Evolutionary conservation across 2,888 invertebrate genomes (phyloP).

Genomic region (Epiblema foenella): DNA sequence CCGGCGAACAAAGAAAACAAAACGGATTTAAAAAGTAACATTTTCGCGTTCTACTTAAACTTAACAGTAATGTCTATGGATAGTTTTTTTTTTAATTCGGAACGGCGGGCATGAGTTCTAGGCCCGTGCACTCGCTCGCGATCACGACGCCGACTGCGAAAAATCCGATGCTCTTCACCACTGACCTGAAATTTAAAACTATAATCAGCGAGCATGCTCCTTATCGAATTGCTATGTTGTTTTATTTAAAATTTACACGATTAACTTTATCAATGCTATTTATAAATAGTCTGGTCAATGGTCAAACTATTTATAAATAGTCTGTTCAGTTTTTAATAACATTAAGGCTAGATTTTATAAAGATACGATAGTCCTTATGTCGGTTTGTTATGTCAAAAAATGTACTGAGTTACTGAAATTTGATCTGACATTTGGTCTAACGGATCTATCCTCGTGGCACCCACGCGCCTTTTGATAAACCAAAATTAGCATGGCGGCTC

Average conservation of each 20-base stretch:
- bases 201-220: conserved; percentile 34
- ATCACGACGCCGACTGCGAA: conserved; percentile 91
- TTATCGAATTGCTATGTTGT: conserved; percentile 12
- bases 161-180: conserved; percentile 92
- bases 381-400: too few relatives aligned
- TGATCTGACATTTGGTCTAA: too few relatives aligned
- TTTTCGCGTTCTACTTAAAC: conserved; percentile 59
- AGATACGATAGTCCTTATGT: too few relatives aligned
- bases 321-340: neutral
- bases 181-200: conserved; percentile 86
- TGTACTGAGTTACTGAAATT: too few relatives aligned
- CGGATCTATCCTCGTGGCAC: too few relatives aligned
- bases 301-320: neutral
- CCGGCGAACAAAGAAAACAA: conserved; percentile 60
- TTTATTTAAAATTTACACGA: conserved; percentile 1
- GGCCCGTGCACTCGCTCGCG: conserved; percentile 90
- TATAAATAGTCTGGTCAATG: neutral
- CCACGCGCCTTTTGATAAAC: too few relatives aligned
- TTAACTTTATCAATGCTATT: neutral
- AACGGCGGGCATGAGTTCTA: conserved; percentile 89
- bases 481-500: too few relatives aligned
- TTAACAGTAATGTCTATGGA: conserved; percentile 39
- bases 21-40: conserved; percentile 72
- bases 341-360: too few relatives aligned
- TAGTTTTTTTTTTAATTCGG: conserved; percentile 64